Evolutionary conservation across 2,888 invertebrate species (phyloP).

Genomic region (Melipona bicolor): DNA sequence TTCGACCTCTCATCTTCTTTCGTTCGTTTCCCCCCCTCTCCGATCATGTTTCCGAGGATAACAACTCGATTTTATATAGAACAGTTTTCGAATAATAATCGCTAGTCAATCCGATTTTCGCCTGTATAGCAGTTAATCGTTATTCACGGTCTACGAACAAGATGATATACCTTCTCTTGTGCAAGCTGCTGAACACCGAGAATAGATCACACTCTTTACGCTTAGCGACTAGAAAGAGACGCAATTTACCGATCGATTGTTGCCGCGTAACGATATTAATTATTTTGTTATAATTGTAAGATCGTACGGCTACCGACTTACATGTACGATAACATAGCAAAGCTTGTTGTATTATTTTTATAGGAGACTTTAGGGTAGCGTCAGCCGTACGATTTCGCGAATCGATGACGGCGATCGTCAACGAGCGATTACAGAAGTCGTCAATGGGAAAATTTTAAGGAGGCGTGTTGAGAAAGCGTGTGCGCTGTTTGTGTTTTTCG

Average conservation of each 20-base stretch:
- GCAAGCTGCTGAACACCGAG: constrained; percentile 31
- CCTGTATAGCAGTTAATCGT: constrained; percentile 7
- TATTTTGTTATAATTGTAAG: constrained; percentile 38
- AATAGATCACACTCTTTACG: constrained; percentile 34
- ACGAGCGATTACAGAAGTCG: neutral
- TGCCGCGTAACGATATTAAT: constrained; percentile 44
- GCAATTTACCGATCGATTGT: constrained; percentile 43
- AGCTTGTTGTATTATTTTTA: constrained; percentile 60
- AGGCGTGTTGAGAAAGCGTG: neutral
- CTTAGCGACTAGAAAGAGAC: constrained; percentile 32
- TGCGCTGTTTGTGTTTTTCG: neutral
- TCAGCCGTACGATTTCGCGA: constrained; percentile 41
- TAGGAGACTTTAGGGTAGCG: constrained; percentile 46
- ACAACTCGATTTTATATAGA: constrained; percentile 6
- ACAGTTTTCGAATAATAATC: constrained; percentile 3
- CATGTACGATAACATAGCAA: constrained; percentile 34
- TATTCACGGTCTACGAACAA: constrained; percentile 1
- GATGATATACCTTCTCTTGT: constrained; percentile 7
- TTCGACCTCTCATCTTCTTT: neutral
- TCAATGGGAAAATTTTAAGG: neutral
- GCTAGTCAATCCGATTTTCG: constrained; percentile 32
- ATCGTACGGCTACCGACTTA: constrained; percentile 38
- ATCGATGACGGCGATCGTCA: neutral
- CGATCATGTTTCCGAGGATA: neutral
- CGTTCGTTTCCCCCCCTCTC: neutral